Percentiles rank a stretch among this genome's conserved stretches.
Conservation (phyloP, 2,113 vertebrate species). For the Pogonocichla stellata region DNA sequence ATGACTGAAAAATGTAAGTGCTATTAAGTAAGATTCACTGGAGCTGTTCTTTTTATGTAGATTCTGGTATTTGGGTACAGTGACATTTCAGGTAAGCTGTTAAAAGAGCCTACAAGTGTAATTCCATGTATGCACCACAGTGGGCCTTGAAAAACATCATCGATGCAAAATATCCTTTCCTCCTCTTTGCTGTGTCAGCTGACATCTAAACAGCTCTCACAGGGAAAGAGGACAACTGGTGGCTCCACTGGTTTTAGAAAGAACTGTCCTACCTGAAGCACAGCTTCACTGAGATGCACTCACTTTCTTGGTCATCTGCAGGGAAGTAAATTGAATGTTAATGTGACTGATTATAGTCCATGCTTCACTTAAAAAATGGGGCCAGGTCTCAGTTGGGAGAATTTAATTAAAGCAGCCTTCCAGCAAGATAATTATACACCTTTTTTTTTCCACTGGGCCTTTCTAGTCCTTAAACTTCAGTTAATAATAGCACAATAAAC, state of each 20-base stretch:
- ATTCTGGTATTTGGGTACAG: neutral
- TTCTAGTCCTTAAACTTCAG: constrained; percentile 24
- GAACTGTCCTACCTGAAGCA: neutral
- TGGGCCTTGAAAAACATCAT: neutral
- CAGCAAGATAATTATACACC: constrained; percentile 43
- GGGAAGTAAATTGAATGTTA: constrained; percentile 17
- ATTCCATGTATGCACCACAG: neutral
- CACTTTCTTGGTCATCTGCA: constrained; percentile 1
- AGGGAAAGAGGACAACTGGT: neutral
- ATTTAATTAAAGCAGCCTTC: constrained; percentile 66
- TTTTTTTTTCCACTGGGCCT: neutral
- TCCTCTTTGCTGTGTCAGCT: neutral
- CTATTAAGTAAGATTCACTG: neutral
- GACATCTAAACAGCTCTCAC: neutral
- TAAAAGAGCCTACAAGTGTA: neutral
- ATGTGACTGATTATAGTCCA: constrained; percentile 1
- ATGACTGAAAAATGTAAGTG: neutral
- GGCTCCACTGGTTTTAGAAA: neutral
- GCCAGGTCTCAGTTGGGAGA: constrained; percentile 51
- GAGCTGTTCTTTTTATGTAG: neutral
- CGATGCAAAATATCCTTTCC: neutral
- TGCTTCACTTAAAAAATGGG: constrained; percentile 51
- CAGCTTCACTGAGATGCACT: neutral
- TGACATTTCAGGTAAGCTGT: neutral
- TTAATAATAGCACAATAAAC: constrained; percentile 33